These are phyloP conservation scores for Idaea biselata DNA, from an alignment of 2,888 invertebrate species.

Conservation along the genomic window DNA sequence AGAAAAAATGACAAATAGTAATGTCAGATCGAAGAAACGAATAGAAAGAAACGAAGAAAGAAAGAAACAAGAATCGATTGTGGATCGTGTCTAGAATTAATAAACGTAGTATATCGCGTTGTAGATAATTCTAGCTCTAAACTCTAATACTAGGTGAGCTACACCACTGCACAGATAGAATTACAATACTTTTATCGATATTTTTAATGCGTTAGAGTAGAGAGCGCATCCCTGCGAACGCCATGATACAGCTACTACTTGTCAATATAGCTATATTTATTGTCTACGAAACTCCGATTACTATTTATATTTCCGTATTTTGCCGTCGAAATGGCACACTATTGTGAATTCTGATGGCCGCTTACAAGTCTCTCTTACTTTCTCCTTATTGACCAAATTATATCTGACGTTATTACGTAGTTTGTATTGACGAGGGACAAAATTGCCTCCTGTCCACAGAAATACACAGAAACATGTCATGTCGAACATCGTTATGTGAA, in stretches of 20 bases:
- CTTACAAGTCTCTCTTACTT: constrained; percentile 6
- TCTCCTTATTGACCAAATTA: constrained; percentile 18
- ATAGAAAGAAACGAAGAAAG: no score
- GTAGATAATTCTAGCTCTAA: no score
- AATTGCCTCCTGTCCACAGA: constrained; percentile 22
- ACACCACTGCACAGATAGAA: no score
- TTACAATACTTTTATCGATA: no score
- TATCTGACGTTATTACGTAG: constrained; percentile 17
- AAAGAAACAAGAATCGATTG: no score
- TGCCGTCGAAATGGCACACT: constrained; percentile 8
- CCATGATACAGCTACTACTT: no score
- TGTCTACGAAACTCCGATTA: constrained; percentile 20
- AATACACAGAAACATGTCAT: constrained; percentile 22
- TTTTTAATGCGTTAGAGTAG: neutral
- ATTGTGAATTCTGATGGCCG: constrained; percentile 8
- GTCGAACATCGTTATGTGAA: constrained; percentile 24
- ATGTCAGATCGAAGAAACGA: no score
- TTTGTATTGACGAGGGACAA: constrained; percentile 15
- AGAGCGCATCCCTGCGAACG: neutral
- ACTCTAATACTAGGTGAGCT: no score
- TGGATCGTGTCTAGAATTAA: no score
- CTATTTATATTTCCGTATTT: constrained; percentile 16
- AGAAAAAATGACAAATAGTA: no score
- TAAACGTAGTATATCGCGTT: no score
- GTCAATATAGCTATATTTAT: constrained; percentile 22